Conservation (phyloP, 2,113 vertebrate species). For the Triplophysa dalaica region DNA sequence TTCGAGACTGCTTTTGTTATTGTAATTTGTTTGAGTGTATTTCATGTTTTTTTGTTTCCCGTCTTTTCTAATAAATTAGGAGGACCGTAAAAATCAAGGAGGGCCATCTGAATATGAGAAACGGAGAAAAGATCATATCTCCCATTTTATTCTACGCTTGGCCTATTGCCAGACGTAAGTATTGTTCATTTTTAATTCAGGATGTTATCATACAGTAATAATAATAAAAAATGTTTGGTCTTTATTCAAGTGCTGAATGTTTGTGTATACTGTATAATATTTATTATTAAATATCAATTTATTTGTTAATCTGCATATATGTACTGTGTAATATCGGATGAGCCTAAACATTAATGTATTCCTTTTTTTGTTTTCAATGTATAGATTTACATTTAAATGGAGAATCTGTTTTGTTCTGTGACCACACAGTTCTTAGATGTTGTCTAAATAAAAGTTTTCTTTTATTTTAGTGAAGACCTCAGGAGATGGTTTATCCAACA, state of each 20-base stretch:
- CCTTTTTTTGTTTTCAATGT: too few species aligned
- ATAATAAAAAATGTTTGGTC: background rate
- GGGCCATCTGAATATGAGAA: constrained; percentile 75
- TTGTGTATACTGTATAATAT: too few species aligned
- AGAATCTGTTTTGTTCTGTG: too few species aligned
- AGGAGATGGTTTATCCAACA: constrained; percentile 98
- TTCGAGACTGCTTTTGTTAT: background rate
- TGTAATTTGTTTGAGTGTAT: too few species aligned
- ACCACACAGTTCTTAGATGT: too few species aligned
- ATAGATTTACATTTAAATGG: too few species aligned
- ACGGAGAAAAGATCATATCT: constrained; percentile 93
- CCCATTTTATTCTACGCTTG: constrained; percentile 95
- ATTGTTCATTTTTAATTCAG: background rate
- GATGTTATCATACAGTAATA: background rate
- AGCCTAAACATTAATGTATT: too few species aligned
- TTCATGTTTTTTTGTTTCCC: background rate
- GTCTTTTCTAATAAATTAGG: constrained; percentile 59
- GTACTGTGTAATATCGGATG: too few species aligned
- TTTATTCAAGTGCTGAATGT: too few species aligned
- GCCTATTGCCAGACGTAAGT: constrained; percentile 98
- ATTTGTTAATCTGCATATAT: background rate
- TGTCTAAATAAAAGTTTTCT: background rate
- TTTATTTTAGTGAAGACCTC: constrained; percentile 85
- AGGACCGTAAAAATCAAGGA: constrained; percentile 68
- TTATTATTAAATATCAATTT: too few species aligned